Conservation (phyloP, 2,888 invertebrate species). For the Mythimna lalbum region DNA sequence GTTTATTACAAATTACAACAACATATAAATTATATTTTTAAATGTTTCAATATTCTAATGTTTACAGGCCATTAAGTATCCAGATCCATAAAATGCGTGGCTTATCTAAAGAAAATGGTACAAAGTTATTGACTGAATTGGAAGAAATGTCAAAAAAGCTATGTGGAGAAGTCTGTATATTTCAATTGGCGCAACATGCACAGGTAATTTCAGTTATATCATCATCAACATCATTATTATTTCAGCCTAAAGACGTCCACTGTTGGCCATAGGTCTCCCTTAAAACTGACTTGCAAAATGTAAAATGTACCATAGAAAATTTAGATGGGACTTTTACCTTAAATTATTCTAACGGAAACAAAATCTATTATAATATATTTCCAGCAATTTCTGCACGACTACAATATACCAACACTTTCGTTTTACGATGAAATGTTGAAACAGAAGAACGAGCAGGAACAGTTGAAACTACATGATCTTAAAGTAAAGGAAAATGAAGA, state of each 20-base stretch:
- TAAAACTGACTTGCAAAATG: no score
- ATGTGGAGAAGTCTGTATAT: slow-evolving; percentile 96
- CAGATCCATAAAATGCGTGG: slow-evolving; percentile 94
- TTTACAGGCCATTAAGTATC: slow-evolving; percentile 92
- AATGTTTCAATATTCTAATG: no score
- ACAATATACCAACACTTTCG: slow-evolving; percentile 96
- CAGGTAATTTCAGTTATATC: slow-evolving; percentile 83
- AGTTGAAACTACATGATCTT: slow-evolving; percentile 91
- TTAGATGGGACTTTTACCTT: no score
- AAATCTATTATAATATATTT: slow-evolving; percentile 55
- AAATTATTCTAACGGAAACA: no score
- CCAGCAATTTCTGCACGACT: slow-evolving; percentile 94
- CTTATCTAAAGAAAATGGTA: slow-evolving; percentile 93
- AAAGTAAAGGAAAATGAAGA: slow-evolving; percentile 92
- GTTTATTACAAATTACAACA: no score
- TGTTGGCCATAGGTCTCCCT: no score
- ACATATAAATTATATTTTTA: no score
- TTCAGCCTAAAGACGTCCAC: no score
- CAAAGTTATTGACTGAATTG: slow-evolving; percentile 91
- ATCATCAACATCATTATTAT: no score
- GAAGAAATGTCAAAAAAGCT: slow-evolving; percentile 89
- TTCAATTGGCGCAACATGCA: slow-evolving; percentile 94
- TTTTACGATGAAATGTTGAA: slow-evolving; percentile 98
- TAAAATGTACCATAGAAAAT: no score
- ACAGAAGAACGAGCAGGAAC: slow-evolving; percentile 92